phyloP scores from a whole-genome alignment of 2,888 invertebrate genomes.

The Pterostichus madidus region DNA sequence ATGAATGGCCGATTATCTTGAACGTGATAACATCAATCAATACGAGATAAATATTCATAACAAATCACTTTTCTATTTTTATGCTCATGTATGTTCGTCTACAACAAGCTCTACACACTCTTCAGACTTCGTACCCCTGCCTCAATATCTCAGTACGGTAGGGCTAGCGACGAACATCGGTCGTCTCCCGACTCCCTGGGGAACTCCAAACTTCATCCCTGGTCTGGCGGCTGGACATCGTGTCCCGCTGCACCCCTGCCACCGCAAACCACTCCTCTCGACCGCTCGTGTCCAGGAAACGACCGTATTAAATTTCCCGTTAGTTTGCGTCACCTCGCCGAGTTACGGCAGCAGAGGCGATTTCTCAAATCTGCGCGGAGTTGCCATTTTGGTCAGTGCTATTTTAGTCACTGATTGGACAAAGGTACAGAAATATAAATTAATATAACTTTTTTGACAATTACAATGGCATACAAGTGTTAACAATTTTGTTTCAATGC shows the following conservation, averaged over 20 bases:
- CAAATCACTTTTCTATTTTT: no score
- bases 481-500: no score
- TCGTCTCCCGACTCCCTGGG: constrained; percentile 16
- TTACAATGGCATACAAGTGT: no score
- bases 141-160: background rate
- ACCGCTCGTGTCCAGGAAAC: constrained; percentile 53
- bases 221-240: constrained; percentile 25
- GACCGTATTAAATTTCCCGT: constrained; percentile 63
- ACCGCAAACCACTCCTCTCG: constrained; percentile 12
- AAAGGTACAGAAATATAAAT: no score
- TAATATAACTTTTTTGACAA: no score
- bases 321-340: constrained; percentile 48
- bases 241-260: background rate
- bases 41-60: background rate
- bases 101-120: background rate
- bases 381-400: background rate
- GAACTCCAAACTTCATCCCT: constrained; percentile 35
- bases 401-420: constrained; percentile 16
- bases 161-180: background rate
- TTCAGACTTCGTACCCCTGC: background rate
- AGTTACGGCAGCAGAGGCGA: constrained; percentile 41
- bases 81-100: background rate
- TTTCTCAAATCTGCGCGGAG: constrained; percentile 45
- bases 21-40: background rate
- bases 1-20: background rate